Conservation (phyloP, 2,888 invertebrate genomes). For the Odontothrips loti region DNA sequence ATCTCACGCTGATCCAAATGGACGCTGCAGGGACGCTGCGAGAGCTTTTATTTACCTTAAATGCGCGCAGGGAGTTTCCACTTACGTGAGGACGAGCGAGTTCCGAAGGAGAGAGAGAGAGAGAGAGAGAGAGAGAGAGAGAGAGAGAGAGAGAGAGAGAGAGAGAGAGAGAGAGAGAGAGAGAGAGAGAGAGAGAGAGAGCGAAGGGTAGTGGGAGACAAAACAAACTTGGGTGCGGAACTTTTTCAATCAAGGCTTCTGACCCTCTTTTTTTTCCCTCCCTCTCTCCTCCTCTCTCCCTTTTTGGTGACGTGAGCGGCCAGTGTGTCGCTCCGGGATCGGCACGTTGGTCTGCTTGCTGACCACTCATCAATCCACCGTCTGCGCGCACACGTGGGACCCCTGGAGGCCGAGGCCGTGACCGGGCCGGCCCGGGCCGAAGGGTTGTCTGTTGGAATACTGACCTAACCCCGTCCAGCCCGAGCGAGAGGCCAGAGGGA, state of each 20-base stretch:
- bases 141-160: conserved; percentile 1
- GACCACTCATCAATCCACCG: too few species aligned
- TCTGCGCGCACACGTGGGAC: too few species aligned
- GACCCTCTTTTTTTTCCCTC: not conserved
- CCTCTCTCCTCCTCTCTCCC: not conserved
- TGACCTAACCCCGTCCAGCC: too few species aligned
- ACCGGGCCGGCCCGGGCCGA: too few species aligned
- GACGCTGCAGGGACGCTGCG: too few species aligned
- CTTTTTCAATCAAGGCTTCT: conserved; percentile 11
- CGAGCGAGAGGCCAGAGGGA: too few species aligned
- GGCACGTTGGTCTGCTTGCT: too few species aligned
- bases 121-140: conserved; percentile 1
- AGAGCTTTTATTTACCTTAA: not conserved
- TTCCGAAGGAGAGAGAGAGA: not conserved
- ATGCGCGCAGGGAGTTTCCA: not conserved
- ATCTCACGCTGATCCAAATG: too few species aligned
- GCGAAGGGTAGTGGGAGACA: not conserved
- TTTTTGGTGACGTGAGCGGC: not conserved
- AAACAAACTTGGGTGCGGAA: not conserved
- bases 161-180: not conserved
- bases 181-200: not conserved
- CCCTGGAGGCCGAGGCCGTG: too few species aligned
- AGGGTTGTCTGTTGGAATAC: too few species aligned
- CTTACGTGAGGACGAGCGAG: conserved; percentile 1
- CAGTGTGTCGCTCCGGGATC: too few species aligned